These are phyloP conservation scores for Alethe castanea DNA, from an alignment of 2,113 vertebrate species.

Conservation along the genomic window DNA sequence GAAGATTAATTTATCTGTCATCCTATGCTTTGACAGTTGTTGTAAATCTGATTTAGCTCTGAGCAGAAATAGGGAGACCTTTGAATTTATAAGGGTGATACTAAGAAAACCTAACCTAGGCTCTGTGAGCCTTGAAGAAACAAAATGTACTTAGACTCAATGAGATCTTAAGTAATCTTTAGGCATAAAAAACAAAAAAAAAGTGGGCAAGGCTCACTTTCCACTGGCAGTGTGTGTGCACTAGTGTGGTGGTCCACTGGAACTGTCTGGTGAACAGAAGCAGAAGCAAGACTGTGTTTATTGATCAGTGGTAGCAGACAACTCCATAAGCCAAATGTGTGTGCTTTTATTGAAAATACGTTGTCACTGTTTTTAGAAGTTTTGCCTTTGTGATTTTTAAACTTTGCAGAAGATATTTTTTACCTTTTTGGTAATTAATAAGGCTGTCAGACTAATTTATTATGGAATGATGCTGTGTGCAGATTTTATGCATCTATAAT, in stretches of 20 bases:
- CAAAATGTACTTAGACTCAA: conserved; percentile 58
- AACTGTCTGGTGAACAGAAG: conserved; percentile 22
- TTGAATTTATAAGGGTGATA: conserved; percentile 67
- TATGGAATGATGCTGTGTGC: neutral
- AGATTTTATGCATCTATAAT: neutral
- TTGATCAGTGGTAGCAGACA: conserved; percentile 72
- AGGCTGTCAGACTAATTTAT: neutral
- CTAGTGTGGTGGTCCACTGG: neutral
- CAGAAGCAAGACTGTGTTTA: conserved; percentile 59
- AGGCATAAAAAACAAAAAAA: neutral
- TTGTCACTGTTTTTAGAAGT: conserved; percentile 58
- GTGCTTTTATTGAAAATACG: conserved; percentile 51
- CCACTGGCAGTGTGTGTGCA: neutral
- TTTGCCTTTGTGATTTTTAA: neutral
- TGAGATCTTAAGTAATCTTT: conserved; percentile 38
- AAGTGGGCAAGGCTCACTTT: neutral
- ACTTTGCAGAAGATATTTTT: neutral
- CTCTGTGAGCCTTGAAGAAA: conserved; percentile 64
- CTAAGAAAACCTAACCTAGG: conserved; percentile 71
- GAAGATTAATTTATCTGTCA: conserved; percentile 90
- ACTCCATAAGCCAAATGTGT: conserved; percentile 49
- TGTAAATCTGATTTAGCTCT: conserved; percentile 89
- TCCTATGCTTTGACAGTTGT: conserved; percentile 85
- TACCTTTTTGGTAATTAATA: neutral
- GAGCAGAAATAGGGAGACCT: conserved; percentile 70